These are phyloP conservation scores for Philopedon plagiatum DNA, from an alignment of 2,888 invertebrate genomes.

Conservation along the genomic window DNA sequence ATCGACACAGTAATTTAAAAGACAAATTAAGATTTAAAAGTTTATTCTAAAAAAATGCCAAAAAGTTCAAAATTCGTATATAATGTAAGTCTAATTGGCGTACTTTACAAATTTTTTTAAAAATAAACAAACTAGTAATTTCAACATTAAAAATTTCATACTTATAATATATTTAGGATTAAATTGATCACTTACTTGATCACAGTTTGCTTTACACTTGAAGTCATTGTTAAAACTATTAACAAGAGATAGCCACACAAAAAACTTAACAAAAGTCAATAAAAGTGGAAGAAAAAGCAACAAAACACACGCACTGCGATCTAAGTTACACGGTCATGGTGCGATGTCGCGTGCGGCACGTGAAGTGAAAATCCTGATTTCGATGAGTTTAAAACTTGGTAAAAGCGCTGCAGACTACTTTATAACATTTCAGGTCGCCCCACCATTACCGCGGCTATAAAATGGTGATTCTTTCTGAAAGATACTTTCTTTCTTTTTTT, in stretches of 20 bases:
- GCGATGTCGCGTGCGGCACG: slow-evolving; percentile 36
- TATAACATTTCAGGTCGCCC: slow-evolving; percentile 39
- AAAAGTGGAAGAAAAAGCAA: slow-evolving; percentile 44
- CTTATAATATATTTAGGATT: background rate
- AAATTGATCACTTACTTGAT: slow-evolving; percentile 69
- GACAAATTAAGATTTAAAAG: too few relatives aligned
- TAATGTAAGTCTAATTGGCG: too few relatives aligned
- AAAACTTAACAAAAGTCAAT: slow-evolving; percentile 39
- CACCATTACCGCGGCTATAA: slow-evolving; percentile 11
- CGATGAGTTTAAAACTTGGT: slow-evolving; percentile 47
- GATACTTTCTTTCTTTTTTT: slow-evolving; percentile 11
- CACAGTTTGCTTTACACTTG: slow-evolving; percentile 72
- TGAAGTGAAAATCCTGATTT: slow-evolving; percentile 48
- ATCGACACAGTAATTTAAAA: too few relatives aligned
- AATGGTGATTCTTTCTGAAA: slow-evolving; percentile 20
- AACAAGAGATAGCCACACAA: slow-evolving; percentile 43
- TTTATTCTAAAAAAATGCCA: too few relatives aligned
- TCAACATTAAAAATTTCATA: too few relatives aligned
- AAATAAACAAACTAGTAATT: too few relatives aligned
- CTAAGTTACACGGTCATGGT: slow-evolving; percentile 43
- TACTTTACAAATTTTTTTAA: too few relatives aligned
- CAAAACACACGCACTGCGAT: slow-evolving; percentile 33
- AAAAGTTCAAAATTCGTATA: too few relatives aligned
- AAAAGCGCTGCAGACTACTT: slow-evolving; percentile 44
- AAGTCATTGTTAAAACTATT: slow-evolving; percentile 66